Base-by-base conservation (phyloP, 2,797 vertebrate species). In the Florisuga fusca region DNA sequence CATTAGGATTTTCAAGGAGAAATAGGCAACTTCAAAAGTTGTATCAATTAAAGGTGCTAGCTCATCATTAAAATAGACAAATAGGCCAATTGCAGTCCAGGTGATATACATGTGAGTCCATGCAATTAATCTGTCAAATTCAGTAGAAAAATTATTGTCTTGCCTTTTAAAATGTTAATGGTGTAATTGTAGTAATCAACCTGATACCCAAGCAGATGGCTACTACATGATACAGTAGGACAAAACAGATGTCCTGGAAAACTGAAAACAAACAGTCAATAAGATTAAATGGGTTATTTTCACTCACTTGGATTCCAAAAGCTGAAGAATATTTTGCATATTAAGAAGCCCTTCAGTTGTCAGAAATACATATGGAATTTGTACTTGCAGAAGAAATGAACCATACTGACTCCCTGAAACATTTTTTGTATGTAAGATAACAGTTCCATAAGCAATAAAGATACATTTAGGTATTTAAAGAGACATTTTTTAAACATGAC, bases 231-330 rank as follows among this genome's bases (percentile, higher is more conserved):
- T 7, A 78, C 1, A 46, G 10, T 13, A 48, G 67, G 58, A 61
- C 17, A 82, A 87, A 27, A 63, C 2, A 68, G 5, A 45, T 33
- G 6, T 48, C 18, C n/a, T 61, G 31, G 46, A 82, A 71, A 79
- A 50, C 10, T 9, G 53, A 84, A 91, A 84, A 91, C n/a, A 80
- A 67, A 50, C 12, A 76, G 17, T 46, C 11, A n/a, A 2, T 58
- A 78, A 15, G 50, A 71, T n/a, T 51, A 59, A 82, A 79, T 5
- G 79, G 19, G 20, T 74, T 57, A 58, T 43, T 90, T 90, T 94
- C 62, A 96, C 98, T 98, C 97, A 99, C 99, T 95, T 97, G 38
- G 99, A 99, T 96, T 99, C 99, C 10, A 99, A 98, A 18, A 97
- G 97, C 84, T 98, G 98, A 79, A 99, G 98, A 91, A 99, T 97